Conservation (phyloP, 2,888 invertebrate genomes). For the Cephus nigrinus region DNA sequence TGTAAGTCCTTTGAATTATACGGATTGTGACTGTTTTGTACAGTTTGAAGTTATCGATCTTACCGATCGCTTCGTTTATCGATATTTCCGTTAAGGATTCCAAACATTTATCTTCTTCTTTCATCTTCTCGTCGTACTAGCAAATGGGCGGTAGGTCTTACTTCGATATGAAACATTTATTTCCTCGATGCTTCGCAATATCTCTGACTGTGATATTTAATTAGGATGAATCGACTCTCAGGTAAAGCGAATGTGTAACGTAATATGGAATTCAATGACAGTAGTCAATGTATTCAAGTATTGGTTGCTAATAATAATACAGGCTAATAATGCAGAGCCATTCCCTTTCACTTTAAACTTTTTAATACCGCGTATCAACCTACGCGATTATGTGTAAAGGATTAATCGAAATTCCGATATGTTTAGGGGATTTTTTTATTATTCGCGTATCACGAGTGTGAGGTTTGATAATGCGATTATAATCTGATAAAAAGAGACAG, state of each 20-base stretch:
- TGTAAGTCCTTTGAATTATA: background rate
- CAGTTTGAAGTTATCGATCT: background rate
- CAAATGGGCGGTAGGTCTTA: background rate
- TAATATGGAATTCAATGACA: background rate
- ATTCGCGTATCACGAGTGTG: background rate
- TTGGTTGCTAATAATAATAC: background rate
- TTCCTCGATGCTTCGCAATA: background rate
- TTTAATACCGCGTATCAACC: background rate
- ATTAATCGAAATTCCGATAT: too few species aligned
- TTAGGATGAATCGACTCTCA: background rate
- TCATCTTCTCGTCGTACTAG: background rate
- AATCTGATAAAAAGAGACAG: background rate
- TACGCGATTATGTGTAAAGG: too few species aligned
- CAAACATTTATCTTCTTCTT: background rate
- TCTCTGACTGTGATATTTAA: background rate
- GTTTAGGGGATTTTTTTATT: background rate
- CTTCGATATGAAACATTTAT: background rate
- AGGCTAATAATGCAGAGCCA: background rate
- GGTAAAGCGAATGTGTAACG: background rate
- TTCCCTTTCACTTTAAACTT: background rate
- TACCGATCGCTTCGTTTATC: background rate
- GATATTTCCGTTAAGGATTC: background rate
- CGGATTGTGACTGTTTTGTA: background rate
- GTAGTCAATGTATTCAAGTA: background rate
- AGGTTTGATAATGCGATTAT: background rate